A percentile compares a stretch with the other conserved stretches of the same genome.
Conservation (phyloP, 2,888 invertebrate species). For the Yponomeuta plumbellus region DNA sequence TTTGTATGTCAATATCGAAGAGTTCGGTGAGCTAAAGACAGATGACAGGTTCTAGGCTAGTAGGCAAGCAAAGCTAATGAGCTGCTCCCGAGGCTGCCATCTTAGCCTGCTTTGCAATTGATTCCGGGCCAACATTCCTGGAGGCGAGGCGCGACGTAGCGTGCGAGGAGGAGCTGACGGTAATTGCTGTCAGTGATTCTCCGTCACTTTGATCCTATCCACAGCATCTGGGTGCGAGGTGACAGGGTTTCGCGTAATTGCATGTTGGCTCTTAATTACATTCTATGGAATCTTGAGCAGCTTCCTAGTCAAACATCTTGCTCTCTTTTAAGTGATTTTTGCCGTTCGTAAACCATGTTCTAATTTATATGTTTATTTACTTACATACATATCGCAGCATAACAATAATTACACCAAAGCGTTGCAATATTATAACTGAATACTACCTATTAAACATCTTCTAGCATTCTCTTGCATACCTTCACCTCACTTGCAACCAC, state of each 20-base stretch:
- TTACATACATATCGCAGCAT: no score
- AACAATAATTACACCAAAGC: no score
- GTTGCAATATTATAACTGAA: no score
- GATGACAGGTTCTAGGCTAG: neutral
- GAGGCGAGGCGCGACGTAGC: slow-evolving; percentile 2
- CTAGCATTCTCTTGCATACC: no score
- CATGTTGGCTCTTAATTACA: neutral
- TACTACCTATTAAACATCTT: no score
- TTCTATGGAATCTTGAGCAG: neutral
- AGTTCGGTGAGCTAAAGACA: neutral
- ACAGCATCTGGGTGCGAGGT: neutral
- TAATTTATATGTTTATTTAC: neutral
- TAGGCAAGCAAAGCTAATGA: slow-evolving; percentile 14
- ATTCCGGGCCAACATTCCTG: slow-evolving; percentile 6
- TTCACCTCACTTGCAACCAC: no score
- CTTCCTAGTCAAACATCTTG: neutral
- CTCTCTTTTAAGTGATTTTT: neutral
- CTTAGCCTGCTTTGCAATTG: slow-evolving; percentile 14
- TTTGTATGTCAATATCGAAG: neutral
- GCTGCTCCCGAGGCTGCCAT: slow-evolving; percentile 8
- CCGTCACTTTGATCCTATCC: slow-evolving; percentile 10
- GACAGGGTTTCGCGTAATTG: neutral
- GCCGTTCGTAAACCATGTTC: neutral
- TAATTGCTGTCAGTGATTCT: slow-evolving; percentile 8
- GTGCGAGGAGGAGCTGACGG: slow-evolving; percentile 5